phyloP scores from a whole-genome alignment of 2,888 invertebrate genomes.

The Drosophila merina region DNA sequence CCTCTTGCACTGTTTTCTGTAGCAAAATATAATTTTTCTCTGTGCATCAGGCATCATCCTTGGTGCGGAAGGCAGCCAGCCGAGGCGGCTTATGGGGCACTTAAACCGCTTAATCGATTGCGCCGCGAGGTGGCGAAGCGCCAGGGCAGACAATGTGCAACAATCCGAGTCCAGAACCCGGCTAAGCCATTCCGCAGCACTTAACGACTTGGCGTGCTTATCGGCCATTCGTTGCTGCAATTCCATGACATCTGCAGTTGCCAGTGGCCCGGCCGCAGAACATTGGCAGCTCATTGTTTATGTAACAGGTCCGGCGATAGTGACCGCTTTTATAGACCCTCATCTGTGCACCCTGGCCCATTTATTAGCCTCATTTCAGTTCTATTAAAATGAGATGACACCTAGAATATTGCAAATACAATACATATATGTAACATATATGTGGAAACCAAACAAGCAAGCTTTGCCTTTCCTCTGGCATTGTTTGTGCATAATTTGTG shows the following conservation, averaged over 20 bases:
- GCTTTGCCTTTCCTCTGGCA: conserved; percentile 17
- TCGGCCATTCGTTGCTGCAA: conserved; percentile 37
- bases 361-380: conserved; percentile 5
- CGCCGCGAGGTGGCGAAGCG: conserved; percentile 16
- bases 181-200: conserved; percentile 51
- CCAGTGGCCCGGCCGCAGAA: conserved; percentile 19
- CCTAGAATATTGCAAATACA: conserved; percentile 12
- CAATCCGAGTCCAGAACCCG: conserved; percentile 26
- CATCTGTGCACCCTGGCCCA: conserved; percentile 21
- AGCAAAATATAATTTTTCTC: background rate
- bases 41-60: conserved; percentile 1
- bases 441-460: conserved; percentile 15
- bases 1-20: background rate
- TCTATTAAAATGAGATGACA: conserved; percentile 42
- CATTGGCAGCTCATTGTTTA: conserved; percentile 52
- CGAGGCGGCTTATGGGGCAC: conserved; percentile 53
- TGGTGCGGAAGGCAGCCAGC: conserved; percentile 25
- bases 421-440: conserved; percentile 7
- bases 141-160: conserved; percentile 28
- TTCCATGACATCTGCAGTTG: conserved; percentile 47
- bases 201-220: conserved; percentile 57
- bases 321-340: conserved; percentile 32
- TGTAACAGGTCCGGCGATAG: conserved; percentile 34
- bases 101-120: conserved; percentile 67
- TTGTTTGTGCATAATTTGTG: conserved; percentile 39